Evolutionary conservation across 2,888 invertebrate species (phyloP).

Genomic region (Scaptomyza flava): DNA sequence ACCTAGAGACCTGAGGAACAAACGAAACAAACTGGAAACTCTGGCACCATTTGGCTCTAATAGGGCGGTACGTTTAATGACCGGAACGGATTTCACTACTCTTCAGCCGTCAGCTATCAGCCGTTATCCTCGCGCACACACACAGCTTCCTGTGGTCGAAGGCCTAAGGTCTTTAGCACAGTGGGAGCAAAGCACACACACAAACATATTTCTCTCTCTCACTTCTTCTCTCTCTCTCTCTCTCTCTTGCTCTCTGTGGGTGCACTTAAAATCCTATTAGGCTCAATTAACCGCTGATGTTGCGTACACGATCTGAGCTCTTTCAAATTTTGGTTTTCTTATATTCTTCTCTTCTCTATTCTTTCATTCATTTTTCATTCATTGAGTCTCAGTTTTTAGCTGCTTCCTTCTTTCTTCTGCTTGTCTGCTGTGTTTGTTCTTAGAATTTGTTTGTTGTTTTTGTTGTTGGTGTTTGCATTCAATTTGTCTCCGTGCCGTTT

Average conservation of each 20-base stretch:
- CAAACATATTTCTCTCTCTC: constrained; percentile 26
- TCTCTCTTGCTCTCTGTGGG: constrained; percentile 59
- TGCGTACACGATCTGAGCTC: constrained; percentile 69
- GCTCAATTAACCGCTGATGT: constrained; percentile 82
- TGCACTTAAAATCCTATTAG: constrained; percentile 84
- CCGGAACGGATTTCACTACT: constrained; percentile 77
- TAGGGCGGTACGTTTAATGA: constrained; percentile 79
- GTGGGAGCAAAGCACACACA: constrained; percentile 71
- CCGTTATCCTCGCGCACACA: constrained; percentile 65
- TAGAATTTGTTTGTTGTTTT: constrained; percentile 64
- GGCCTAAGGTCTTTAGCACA: constrained; percentile 62
- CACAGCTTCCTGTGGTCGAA: constrained; percentile 49
- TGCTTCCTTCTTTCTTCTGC: constrained; percentile 39
- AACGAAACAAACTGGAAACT: constrained; percentile 25
- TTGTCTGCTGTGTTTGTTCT: constrained; percentile 54
- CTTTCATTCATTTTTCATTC: constrained; percentile 48
- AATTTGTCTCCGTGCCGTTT: constrained; percentile 73
- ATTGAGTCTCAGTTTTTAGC: constrained; percentile 48
- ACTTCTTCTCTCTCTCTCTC: constrained; percentile 43
- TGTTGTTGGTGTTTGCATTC: constrained; percentile 70
- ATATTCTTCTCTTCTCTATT: constrained; percentile 14
- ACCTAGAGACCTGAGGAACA: constrained; percentile 27
- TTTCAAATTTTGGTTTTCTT: constrained; percentile 54
- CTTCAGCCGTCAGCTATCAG: constrained; percentile 60
- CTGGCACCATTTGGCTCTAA: constrained; percentile 35